Evolutionary conservation across 92 coral and sea anemone species (phyloP).

Genomic region (Porites divaricata): DNA sequence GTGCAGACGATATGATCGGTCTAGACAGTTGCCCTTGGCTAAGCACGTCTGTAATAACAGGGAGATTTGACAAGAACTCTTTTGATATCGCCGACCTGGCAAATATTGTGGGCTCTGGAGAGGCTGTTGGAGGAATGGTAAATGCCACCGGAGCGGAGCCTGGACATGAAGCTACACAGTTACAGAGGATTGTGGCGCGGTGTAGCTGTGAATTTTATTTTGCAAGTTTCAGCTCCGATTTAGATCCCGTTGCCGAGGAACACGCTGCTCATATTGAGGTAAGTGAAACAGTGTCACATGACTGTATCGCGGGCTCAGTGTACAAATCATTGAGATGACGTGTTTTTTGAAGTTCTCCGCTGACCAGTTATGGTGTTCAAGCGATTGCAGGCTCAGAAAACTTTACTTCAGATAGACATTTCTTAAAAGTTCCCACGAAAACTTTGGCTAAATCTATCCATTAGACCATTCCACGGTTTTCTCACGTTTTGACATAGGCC

Average conservation of each 20-base stretch:
- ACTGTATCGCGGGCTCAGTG: too few relatives aligned
- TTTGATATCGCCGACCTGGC: constrained; percentile 91
- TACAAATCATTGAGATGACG: too few relatives aligned
- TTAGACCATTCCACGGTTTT: too few relatives aligned
- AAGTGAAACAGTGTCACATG: constrained; percentile 29
- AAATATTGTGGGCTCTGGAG: constrained; percentile 95
- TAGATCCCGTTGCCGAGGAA: constrained; percentile 87
- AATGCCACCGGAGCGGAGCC: constrained; percentile 77
- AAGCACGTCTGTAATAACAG: constrained; percentile 85
- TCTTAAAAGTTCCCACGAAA: too few relatives aligned
- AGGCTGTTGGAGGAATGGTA: constrained; percentile 93
- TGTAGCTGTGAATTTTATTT: constrained; percentile 96
- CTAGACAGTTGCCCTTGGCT: constrained; percentile 88
- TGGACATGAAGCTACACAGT: constrained; percentile 78
- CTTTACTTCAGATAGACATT: too few relatives aligned
- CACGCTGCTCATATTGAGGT: constrained; percentile 81
- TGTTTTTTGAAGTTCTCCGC: too few relatives aligned
- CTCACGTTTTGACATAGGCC: too few relatives aligned
- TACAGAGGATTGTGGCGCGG: constrained; percentile 95
- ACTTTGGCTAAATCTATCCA: too few relatives aligned
- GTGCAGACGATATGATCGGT: constrained; percentile 85
- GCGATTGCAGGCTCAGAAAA: too few relatives aligned
- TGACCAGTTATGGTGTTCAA: too few relatives aligned
- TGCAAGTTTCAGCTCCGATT: constrained; percentile 89
- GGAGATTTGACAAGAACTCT: constrained; percentile 83